Percentiles rank a stretch among this genome's conserved stretches.
phyloP scores from a whole-genome alignment of 53 echinoderm and acorn worm genomes.

The Holothuria leucospilota region DNA sequence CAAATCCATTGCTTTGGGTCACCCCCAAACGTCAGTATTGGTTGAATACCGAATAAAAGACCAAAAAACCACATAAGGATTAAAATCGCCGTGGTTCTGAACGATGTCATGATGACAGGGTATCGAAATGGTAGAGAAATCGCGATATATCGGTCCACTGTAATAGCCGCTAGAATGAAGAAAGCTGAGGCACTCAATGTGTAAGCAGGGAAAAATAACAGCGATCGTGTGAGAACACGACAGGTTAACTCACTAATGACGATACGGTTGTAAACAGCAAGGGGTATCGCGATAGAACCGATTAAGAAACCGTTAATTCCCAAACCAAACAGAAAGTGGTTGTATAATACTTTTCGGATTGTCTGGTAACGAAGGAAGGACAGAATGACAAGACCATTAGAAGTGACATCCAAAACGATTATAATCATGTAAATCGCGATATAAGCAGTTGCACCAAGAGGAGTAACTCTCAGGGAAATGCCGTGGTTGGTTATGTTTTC shows the following conservation, averaged over 20 bases:
- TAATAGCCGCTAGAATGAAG: neutral
- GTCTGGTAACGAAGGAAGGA: neutral
- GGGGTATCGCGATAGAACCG: neutral
- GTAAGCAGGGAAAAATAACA: slow-evolving; percentile 15
- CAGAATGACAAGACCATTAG: neutral
- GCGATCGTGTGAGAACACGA: neutral
- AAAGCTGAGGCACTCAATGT: neutral
- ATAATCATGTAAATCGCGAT: neutral
- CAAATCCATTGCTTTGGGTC: too few species aligned
- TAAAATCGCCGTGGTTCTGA: neutral
- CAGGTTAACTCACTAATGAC: slow-evolving; percentile 2
- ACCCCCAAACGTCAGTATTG: too few species aligned
- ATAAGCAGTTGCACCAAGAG: neutral
- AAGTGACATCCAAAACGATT: neutral
- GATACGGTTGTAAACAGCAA: neutral
- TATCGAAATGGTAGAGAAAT: slow-evolving; percentile 6
- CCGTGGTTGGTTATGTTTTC: too few species aligned
- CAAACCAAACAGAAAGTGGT: neutral
- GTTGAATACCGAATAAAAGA: neutral
- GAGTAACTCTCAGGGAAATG: neutral
- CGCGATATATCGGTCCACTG: slow-evolving; percentile 2
- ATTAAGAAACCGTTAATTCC: neutral
- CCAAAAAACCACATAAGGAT: neutral
- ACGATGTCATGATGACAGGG: neutral
- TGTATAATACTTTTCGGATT: neutral